A percentile compares a stretch with the other conserved stretches of the same genome.
Conservation (phyloP, 2,888 invertebrate species). For the Dermolepida albohirtum region DNA sequence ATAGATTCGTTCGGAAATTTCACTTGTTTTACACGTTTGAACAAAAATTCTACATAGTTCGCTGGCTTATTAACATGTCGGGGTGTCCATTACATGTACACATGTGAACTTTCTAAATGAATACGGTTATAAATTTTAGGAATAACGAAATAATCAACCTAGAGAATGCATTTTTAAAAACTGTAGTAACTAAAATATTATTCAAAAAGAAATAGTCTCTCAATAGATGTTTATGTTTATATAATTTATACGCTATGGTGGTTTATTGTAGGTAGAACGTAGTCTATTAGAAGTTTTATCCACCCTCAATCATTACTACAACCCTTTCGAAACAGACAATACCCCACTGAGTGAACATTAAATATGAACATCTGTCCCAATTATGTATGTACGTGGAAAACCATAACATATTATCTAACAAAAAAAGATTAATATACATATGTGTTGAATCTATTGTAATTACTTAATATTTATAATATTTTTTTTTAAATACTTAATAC, state of each 20-base stretch:
- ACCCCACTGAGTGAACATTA: constrained; percentile 28
- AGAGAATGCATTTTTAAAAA: too few relatives aligned
- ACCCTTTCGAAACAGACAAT: constrained; percentile 21
- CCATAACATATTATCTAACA: too few relatives aligned
- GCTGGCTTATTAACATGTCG: constrained; percentile 12
- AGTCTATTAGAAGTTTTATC: constrained; percentile 23
- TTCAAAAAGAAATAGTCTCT: too few relatives aligned
- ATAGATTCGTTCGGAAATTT: constrained; percentile 19
- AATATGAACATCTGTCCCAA: constrained; percentile 34
- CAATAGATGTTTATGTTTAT: background rate
- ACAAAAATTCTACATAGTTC: constrained; percentile 24
- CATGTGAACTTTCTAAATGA: constrained; percentile 8
- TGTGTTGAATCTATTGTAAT: too few relatives aligned
- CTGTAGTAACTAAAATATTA: too few relatives aligned
- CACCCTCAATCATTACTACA: constrained; percentile 33
- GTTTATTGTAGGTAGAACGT: constrained; percentile 11
- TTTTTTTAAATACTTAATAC: too few relatives aligned
- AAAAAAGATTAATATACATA: too few relatives aligned
- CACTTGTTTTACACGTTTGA: constrained; percentile 18
- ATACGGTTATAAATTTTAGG: background rate
- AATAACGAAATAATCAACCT: too few relatives aligned
- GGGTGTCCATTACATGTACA: background rate
- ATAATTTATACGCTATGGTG: constrained; percentile 1
- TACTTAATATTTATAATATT: too few relatives aligned
- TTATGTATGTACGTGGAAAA: constrained; percentile 6